Percentiles rank a stretch among this genome's conserved stretches.
These are phyloP conservation scores for Muscina levida DNA, from an alignment of 2,888 invertebrate genomes.

Conservation along the genomic window DNA sequence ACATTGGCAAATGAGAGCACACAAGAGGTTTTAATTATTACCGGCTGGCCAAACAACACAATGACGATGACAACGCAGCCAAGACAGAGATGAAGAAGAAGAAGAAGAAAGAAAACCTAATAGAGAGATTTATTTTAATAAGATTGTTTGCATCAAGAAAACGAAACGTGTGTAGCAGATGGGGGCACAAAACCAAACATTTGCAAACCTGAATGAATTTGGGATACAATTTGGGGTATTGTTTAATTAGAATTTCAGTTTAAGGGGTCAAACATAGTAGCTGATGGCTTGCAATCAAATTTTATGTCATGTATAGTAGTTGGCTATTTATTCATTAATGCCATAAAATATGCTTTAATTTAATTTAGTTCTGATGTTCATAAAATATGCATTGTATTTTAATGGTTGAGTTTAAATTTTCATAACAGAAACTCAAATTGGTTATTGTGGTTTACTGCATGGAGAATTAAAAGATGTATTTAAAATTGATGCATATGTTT, in stretches of 20 bases:
- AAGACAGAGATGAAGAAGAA: too few relatives aligned
- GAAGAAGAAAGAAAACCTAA: slow-evolving; percentile 5
- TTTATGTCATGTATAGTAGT: background rate
- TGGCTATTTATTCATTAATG: background rate
- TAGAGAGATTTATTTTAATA: slow-evolving; percentile 35
- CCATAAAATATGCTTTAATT: slow-evolving; percentile 11
- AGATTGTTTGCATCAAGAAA: slow-evolving; percentile 13
- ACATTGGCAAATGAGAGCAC: slow-evolving; percentile 8
- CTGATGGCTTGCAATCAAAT: background rate
- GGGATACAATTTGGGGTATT: background rate
- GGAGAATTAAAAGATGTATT: too few relatives aligned
- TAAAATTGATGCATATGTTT: too few relatives aligned
- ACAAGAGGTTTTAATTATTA: slow-evolving; percentile 28
- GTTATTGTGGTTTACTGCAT: too few relatives aligned
- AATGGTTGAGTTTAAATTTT: background rate
- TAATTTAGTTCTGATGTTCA: background rate
- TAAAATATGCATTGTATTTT: slow-evolving; percentile 3
- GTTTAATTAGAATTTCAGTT: slow-evolving; percentile 26
- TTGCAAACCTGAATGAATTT: background rate
- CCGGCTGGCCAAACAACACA: slow-evolving; percentile 9
- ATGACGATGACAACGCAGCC: background rate
- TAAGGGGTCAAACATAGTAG: too few relatives aligned
- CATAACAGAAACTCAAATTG: too few relatives aligned
- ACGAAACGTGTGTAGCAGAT: background rate
- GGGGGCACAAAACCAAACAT: background rate